Evolutionary conservation across 2,888 invertebrate genomes (phyloP).

Genomic region (Drosophila gaucha): DNA sequence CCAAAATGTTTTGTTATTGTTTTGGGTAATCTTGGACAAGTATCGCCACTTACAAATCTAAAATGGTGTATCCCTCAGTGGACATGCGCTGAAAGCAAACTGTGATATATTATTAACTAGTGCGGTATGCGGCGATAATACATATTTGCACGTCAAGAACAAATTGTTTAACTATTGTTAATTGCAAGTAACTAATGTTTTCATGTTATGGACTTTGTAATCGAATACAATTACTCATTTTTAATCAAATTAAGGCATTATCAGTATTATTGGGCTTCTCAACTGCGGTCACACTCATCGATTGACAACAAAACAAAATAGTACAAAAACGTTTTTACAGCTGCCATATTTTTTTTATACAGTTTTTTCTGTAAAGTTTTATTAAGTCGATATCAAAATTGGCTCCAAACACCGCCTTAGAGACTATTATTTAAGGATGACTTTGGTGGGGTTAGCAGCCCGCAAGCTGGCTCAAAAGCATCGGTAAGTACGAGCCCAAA

Average conservation of each 20-base stretch:
- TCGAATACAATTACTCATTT: conserved; percentile 1
- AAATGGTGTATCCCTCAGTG: background rate
- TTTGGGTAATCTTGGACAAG: conserved; percentile 13
- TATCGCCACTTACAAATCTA: background rate
- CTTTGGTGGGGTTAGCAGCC: conserved; percentile 82
- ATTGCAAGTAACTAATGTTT: conserved; percentile 16
- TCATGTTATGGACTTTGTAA: conserved; percentile 7
- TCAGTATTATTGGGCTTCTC: background rate
- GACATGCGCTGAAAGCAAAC: background rate
- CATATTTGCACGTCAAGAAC: conserved; percentile 11
- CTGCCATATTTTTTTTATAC: conserved; percentile 4
- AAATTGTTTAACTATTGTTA: conserved; percentile 21
- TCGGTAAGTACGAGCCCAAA: conserved; percentile 62
- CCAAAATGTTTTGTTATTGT: conserved; percentile 43
- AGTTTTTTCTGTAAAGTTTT: conserved; percentile 8
- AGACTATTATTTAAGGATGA: conserved; percentile 75
- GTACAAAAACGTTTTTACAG: conserved; percentile 25
- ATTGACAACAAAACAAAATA: conserved; percentile 40
- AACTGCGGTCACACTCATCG: conserved; percentile 16
- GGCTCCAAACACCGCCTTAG: conserved; percentile 58
- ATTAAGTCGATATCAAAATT: conserved; percentile 56
- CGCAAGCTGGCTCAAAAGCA: conserved; percentile 83
- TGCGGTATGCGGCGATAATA: background rate
- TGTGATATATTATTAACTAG: conserved; percentile 7
- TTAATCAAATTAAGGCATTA: background rate